Conservation (phyloP, 2,888 invertebrate genomes). For the Phalangium opilio region DNA sequence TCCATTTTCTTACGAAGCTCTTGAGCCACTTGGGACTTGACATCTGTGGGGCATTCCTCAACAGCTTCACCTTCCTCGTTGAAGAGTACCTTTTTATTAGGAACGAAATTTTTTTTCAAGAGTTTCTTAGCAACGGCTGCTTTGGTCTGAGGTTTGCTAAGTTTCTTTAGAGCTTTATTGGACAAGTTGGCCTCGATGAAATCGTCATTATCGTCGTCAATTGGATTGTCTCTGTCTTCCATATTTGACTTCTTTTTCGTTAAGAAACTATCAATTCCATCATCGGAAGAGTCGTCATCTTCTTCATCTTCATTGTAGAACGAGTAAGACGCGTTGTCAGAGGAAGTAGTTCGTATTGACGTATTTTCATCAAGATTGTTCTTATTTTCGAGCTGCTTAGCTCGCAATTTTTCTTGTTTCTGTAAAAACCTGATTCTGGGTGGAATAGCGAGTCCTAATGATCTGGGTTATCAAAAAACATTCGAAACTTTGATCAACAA, state of each 20-base stretch:
- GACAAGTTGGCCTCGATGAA: neutral
- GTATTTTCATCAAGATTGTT: conserved; percentile 19
- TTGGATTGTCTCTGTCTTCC: conserved; percentile 12
- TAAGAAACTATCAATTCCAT: neutral
- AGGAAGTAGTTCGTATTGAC: conserved; percentile 2
- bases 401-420: conserved; percentile 29
- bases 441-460: conserved; percentile 71
- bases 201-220: conserved; percentile 30
- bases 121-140: conserved; percentile 76
- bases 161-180: conserved; percentile 2
- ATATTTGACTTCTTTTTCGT: conserved; percentile 9
- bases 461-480: conserved; percentile 33
- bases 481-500: too few relatives aligned
- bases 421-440: conserved; percentile 79
- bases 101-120: conserved; percentile 63
- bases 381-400: neutral
- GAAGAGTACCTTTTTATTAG: conserved; percentile 64
- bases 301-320: conserved; percentile 8
- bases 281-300: conserved; percentile 27
- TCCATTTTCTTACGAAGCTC: conserved; percentile 22
- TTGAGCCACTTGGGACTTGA: conserved; percentile 24
- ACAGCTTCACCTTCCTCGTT: conserved; percentile 65
- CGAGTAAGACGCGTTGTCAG: neutral
- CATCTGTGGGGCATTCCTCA: neutral
- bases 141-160: conserved; percentile 45